Evolutionary conservation across 2,888 invertebrate species (phyloP).

Genomic region (Falcaria lacertinaria): DNA sequence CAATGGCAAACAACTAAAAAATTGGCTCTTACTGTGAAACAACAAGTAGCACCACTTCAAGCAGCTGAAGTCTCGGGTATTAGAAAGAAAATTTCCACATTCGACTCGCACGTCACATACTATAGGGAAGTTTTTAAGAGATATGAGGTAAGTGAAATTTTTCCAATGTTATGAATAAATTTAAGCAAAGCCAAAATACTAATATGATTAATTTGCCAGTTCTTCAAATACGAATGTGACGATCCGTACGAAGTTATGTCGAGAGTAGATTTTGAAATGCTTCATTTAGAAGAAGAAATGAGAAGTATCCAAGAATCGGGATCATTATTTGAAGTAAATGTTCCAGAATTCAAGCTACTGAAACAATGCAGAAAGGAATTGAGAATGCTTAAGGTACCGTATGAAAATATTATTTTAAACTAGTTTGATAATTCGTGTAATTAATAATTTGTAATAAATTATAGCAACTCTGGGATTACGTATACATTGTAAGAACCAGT

Average conservation of each 20-base stretch:
- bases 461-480: conserved; percentile 98
- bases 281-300: conserved; percentile 92
- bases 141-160: conserved; percentile 64
- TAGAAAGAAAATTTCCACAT: conserved; percentile 89
- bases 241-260: conserved; percentile 88
- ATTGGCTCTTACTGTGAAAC: conserved; percentile 92
- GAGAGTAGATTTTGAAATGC: conserved; percentile 87
- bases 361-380: conserved; percentile 95
- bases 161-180: too few species aligned
- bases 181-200: too few species aligned
- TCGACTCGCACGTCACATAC: conserved; percentile 90
- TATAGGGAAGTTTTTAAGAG: conserved; percentile 94
- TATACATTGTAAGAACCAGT: conserved; percentile 91
- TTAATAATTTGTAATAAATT: background rate
- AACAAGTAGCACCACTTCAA: conserved; percentile 96
- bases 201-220: conserved; percentile 43
- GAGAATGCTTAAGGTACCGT: conserved; percentile 90
- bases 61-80: conserved; percentile 96
- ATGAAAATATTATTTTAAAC: background rate
- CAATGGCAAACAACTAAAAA: conserved; percentile 98
- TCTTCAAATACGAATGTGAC: conserved; percentile 86
- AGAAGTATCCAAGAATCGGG: conserved; percentile 92
- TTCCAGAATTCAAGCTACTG: conserved; percentile 95
- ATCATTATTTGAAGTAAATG: conserved; percentile 95
- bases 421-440: background rate